Conservation (phyloP, 2,797 vertebrate species). For the Eulemur mongoz region DNA sequence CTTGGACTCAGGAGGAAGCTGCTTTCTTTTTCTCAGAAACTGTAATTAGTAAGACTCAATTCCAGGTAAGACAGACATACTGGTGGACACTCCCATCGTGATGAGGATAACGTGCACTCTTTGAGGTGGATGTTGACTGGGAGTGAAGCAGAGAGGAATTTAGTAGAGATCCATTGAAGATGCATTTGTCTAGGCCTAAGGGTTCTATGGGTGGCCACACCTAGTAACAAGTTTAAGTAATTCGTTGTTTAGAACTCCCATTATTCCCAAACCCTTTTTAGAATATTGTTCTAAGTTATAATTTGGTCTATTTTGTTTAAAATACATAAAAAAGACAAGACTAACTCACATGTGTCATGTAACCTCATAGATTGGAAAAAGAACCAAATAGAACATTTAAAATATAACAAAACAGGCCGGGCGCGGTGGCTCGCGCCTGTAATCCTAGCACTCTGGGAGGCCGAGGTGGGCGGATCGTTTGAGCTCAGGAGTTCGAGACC, state of each 20-base stretch:
- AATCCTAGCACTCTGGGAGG: too few species aligned
- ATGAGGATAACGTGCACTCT: background rate
- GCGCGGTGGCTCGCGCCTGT: too few species aligned
- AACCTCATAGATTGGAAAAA: too few species aligned
- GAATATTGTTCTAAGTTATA: too few species aligned
- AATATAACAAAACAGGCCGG: too few species aligned
- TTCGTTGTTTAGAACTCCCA: background rate
- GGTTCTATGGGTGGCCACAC: background rate
- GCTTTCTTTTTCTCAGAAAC: background rate
- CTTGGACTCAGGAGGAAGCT: background rate
- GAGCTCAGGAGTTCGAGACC: too few species aligned
- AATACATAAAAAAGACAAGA: too few species aligned
- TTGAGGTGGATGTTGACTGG: background rate
- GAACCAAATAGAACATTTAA: too few species aligned
- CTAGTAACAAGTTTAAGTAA: background rate
- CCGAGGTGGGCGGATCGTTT: too few species aligned
- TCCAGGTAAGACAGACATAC: background rate
- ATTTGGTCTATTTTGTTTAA: too few species aligned
- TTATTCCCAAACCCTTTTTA: background rate
- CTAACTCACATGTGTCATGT: too few species aligned
- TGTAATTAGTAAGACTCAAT: background rate
- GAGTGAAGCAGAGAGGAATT: background rate
- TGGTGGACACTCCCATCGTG: background rate
- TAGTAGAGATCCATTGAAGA: background rate
- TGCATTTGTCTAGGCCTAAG: too few species aligned